Evolutionary conservation across 2,888 invertebrate species (phyloP).

Genomic region (Tetheella fluctuosa): DNA sequence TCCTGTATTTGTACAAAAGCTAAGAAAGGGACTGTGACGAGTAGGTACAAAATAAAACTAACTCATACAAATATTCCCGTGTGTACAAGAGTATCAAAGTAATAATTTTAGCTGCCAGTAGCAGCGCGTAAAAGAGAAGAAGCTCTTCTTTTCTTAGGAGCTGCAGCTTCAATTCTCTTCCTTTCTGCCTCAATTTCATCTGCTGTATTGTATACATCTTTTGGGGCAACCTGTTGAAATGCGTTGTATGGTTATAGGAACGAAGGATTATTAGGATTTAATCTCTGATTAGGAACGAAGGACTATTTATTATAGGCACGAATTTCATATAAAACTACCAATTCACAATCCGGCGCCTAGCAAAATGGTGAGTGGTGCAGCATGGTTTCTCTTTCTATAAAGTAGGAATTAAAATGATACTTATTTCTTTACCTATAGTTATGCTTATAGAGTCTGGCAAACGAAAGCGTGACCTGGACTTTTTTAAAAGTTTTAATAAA

Average conservation of each 20-base stretch:
- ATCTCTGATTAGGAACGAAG: too few relatives aligned
- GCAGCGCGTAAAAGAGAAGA: constrained; percentile 56
- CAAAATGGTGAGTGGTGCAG: too few relatives aligned
- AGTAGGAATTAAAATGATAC: too few relatives aligned
- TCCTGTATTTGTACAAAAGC: too few relatives aligned
- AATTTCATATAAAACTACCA: too few relatives aligned
- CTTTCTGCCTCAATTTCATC: constrained; percentile 60
- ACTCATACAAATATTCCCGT: neutral
- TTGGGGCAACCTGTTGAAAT: constrained; percentile 59
- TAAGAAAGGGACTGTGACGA: too few relatives aligned
- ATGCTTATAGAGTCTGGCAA: too few relatives aligned
- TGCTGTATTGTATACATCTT: constrained; percentile 59
- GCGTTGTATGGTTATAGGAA: constrained; percentile 18
- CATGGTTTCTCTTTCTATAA: too few relatives aligned
- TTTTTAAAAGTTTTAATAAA: too few relatives aligned
- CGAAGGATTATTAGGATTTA: constrained; percentile 13
- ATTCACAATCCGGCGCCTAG: too few relatives aligned
- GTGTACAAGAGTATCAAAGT: constrained; percentile 17
- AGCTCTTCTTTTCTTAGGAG: constrained; percentile 65
- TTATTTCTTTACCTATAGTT: too few relatives aligned
- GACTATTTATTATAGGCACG: neutral
- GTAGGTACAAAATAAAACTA: neutral
- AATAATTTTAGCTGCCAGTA: constrained; percentile 27
- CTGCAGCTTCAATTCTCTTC: constrained; percentile 54
- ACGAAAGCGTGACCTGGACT: too few relatives aligned